A percentile compares a stretch with the other conserved stretches of the same genome.
These are phyloP conservation scores for Drosophila ananassae DNA, from an alignment of 1,140 invertebrate species.

Conservation along the genomic window DNA sequence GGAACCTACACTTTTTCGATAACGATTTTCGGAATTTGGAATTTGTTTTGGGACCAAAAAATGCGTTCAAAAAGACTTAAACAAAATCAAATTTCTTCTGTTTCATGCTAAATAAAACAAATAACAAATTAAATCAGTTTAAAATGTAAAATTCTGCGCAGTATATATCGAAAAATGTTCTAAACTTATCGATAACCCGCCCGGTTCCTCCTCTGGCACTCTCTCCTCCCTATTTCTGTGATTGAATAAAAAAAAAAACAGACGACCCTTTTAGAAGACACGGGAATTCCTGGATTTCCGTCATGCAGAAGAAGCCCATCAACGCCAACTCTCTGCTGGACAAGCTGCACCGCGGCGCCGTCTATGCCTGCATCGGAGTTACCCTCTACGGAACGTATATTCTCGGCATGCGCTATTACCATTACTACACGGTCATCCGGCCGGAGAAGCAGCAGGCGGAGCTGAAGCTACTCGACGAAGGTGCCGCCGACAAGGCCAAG, in stretches of 20 bases:
- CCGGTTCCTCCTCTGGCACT: background rate
- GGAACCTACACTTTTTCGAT: background rate
- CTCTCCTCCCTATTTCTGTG: background rate
- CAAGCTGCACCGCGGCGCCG: slow-evolving; percentile 84
- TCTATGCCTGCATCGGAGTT: slow-evolving; percentile 84
- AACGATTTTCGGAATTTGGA: background rate
- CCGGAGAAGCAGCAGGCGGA: slow-evolving; percentile 82
- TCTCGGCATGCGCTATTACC: slow-evolving; percentile 82
- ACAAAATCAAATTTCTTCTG: background rate
- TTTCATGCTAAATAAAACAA: background rate
- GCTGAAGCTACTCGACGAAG: slow-evolving; percentile 74
- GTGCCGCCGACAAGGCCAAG: slow-evolving; percentile 73
- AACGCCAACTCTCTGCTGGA: slow-evolving; percentile 79
- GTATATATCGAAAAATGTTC: background rate
- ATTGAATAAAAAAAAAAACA: background rate
- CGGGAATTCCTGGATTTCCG: slow-evolving; percentile 8
- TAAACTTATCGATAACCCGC: background rate
- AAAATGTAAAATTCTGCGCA: background rate
- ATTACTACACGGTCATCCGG: slow-evolving; percentile 83
- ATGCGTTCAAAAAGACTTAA: background rate
- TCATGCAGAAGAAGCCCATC: slow-evolving; percentile 78
- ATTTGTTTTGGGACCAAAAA: background rate
- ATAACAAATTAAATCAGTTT: background rate
- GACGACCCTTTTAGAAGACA: background rate
- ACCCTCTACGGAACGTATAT: slow-evolving; percentile 83